Evolutionary conservation across 2,797 vertebrate genomes (phyloP), one percentile per base, ranked within the genome.

Genomic region (Cuculus canorus): DNA sequence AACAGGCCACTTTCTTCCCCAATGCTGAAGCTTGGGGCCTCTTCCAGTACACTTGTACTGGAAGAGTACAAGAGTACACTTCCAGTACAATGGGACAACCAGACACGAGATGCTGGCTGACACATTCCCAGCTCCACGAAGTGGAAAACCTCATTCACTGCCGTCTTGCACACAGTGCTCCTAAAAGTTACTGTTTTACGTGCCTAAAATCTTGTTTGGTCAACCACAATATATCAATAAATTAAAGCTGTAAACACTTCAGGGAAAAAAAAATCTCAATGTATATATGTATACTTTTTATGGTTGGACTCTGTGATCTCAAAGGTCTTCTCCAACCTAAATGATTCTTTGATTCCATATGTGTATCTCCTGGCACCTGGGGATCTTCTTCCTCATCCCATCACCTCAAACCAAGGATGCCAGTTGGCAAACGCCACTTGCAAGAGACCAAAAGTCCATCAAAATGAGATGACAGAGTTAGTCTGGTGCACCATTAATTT

Each of bases 401-500:
- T 15, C 32, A 19, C 70, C 66, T 73, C 91, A 28, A 81, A 73
- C 80, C 14, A 48, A 48, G 66, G 45, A 2, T 18, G 64, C 13
- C 54, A 59, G 73, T 16, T 70, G 78, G 72, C 68, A 87, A 85
- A 57, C 28, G 21, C 37, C 21, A 3, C 50, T 59, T 39, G 23
- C 57, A 50, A 53, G 66, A 77, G 82, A 21, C 39, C 0, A 2
- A 8, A 47, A 84, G 77, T 21, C 56, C 95, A 30, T 57, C 69
- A 35, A 33, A 96, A 94, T 2, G 68, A 82, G 53, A 85, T 68
- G 70, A 82, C 41, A 65, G 91, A 86, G 91, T 77, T 41, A 80
- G 70, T 23, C 71, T 41, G 64, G 65, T 92, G 92, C 90, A 63
- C 77, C 84, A 85, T 92, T 86, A 71, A 96, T 92, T 96, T 90